Evolutionary conservation across 2,113 vertebrate genomes (phyloP).

Genomic region (Ramphastos sulfuratus): DNA sequence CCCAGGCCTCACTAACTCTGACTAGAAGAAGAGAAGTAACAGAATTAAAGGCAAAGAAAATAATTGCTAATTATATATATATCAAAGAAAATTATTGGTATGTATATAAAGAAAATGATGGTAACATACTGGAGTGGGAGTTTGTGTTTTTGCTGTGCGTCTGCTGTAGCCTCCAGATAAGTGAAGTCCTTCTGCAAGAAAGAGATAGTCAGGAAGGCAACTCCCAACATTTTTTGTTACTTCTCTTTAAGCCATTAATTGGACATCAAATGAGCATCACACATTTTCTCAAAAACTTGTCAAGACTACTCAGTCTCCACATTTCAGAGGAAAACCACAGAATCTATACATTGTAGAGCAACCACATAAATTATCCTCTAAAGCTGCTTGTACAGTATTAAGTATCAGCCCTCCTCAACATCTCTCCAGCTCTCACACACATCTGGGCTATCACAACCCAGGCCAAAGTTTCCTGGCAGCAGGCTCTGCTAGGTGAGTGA

Average conservation of each 20-base stretch:
- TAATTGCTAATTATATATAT: background rate
- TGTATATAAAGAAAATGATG: background rate
- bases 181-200: background rate
- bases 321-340: background rate
- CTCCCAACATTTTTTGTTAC: background rate
- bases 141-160: background rate
- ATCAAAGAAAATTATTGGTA: too few species aligned
- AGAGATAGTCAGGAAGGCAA: background rate
- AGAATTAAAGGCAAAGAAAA: background rate
- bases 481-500: background rate
- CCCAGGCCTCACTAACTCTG: background rate
- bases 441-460: background rate
- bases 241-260: background rate
- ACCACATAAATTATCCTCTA: background rate
- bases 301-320: background rate
- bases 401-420: background rate
- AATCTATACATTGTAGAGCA: background rate
- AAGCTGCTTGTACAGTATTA: fast-evolving
- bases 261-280: background rate
- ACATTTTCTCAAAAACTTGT: background rate
- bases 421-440: background rate
- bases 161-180: background rate
- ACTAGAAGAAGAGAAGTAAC: background rate
- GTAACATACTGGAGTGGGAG: background rate
- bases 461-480: background rate